These are phyloP conservation scores for Metalampra italica DNA, from an alignment of 2,888 invertebrate genomes.

Conservation along the genomic window DNA sequence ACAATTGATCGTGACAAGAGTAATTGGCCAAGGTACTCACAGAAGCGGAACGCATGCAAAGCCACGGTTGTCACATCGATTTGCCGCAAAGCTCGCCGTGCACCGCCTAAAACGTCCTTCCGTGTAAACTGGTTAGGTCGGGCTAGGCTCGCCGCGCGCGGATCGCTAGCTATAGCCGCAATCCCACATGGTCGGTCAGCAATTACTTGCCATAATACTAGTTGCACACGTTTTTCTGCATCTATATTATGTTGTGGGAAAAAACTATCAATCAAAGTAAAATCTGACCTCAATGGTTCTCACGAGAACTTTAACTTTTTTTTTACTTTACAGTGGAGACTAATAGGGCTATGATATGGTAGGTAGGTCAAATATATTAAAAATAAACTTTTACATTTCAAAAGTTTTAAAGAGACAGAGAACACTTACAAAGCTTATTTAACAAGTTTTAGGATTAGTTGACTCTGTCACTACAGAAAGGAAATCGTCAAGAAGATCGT, in stretches of 20 bases:
- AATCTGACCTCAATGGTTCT: constrained; percentile 7
- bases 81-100: constrained; percentile 45
- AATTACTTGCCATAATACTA: constrained; percentile 12
- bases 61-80: constrained; percentile 51
- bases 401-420: too few relatives aligned
- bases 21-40: constrained; percentile 46
- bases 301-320: constrained; percentile 6
- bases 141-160: not conserved
- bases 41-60: constrained; percentile 48
- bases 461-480: too few relatives aligned
- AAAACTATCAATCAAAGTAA: constrained; percentile 12
- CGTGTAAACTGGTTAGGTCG: constrained; percentile 54
- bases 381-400: too few relatives aligned
- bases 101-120: constrained; percentile 65
- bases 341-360: too few relatives aligned
- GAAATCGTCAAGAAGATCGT: too few relatives aligned
- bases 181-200: constrained; percentile 4
- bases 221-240: constrained; percentile 10
- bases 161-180: constrained; percentile 2
- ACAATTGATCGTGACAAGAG: constrained; percentile 25
- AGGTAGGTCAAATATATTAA: too few relatives aligned
- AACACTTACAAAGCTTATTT: too few relatives aligned
- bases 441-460: too few relatives aligned
- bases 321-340: too few relatives aligned
- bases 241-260: constrained; percentile 10